phyloP scores from a whole-genome alignment of 2,888 invertebrate genomes.

The Coelogynopora nodosa region DNA sequence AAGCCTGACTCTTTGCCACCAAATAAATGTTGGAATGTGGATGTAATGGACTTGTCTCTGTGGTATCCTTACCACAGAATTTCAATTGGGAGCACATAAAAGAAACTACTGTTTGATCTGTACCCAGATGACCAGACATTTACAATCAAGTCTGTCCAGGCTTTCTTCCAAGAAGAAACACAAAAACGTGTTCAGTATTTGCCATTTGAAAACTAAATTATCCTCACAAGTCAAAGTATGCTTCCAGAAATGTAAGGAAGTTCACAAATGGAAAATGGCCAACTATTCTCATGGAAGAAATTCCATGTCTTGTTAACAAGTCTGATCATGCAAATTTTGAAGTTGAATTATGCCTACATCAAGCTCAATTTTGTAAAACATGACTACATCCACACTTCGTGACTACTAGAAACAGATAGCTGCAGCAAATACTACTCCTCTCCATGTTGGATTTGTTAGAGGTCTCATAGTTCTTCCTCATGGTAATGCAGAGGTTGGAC shows the following conservation, averaged over 20 bases:
- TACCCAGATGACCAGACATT: not conserved
- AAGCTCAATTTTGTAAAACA: not conserved
- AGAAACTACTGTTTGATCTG: constrained; percentile 12
- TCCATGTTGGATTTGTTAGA: not conserved
- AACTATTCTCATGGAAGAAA: not conserved
- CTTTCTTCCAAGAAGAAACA: constrained; percentile 4
- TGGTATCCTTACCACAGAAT: constrained; percentile 13
- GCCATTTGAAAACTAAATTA: constrained; percentile 8
- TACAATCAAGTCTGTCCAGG: not conserved
- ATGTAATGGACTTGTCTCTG: constrained; percentile 20
- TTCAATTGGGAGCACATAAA: constrained; percentile 2
- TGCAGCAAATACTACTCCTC: not conserved
- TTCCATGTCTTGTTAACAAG: not conserved
- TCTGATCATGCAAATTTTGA: not conserved
- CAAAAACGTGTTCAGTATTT: not conserved
- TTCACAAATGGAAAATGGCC: not conserved
- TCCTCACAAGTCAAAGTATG: not conserved
- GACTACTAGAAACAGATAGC: not conserved
- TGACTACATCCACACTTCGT: not conserved
- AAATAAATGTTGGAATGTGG: constrained; percentile 7
- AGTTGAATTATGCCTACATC: not conserved
- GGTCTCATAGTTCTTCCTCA: not conserved
- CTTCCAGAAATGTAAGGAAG: not conserved
- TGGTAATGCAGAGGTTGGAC: not conserved
- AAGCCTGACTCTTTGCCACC: constrained; percentile 11